Evolutionary conservation across 2,797 vertebrate species (phyloP), one percentile per base, ranked within the genome.

Genomic region (Steatocranus sp.): DNA sequence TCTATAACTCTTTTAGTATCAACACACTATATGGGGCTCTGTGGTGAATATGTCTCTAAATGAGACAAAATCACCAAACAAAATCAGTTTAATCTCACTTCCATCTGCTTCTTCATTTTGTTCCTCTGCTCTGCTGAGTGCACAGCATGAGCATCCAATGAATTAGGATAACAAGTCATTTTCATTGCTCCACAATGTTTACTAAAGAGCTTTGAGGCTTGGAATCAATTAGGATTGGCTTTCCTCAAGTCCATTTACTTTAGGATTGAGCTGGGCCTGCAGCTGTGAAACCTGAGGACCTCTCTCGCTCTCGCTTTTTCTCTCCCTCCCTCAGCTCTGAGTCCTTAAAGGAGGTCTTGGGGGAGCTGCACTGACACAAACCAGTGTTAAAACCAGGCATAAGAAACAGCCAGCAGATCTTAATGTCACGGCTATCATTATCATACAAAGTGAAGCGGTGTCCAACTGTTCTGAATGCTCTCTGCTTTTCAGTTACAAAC

Each of bases 261-360:
- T 94, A 90, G 94, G 88, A 86, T 91, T 94, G 94, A 96, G 94
- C 93, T 85, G 91, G 93, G 96, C 96, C 95, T 95, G 94, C 96
- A 96, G 96, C 94, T 96, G 96, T 97, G 96, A 96, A 97, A 97
- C 96, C 96, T 96, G 96, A 97, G 96, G 97, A 97, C 96, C 86
- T 74, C 78, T 81, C 76, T 80, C 81, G 82, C 73, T 76, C 81
- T 61, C 17, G 79, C 81, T 76, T 78, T 86, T 82, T 80, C 78
- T 84, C 80, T 84, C 85, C 84, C 80, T 82, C 82, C 76, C 53
- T 86, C 81, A 80, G 78, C 96, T 95, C 95, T 91, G 94, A 97
- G 97, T 97, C 96, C 91, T 96, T 93, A 95, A 97, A 97, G 95
- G 87, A 92, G 92, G 95, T 96, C 96, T 97, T 96, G 93, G 87